phyloP scores from a whole-genome alignment of 2,888 invertebrate species.

The Mythimna pallens region DNA sequence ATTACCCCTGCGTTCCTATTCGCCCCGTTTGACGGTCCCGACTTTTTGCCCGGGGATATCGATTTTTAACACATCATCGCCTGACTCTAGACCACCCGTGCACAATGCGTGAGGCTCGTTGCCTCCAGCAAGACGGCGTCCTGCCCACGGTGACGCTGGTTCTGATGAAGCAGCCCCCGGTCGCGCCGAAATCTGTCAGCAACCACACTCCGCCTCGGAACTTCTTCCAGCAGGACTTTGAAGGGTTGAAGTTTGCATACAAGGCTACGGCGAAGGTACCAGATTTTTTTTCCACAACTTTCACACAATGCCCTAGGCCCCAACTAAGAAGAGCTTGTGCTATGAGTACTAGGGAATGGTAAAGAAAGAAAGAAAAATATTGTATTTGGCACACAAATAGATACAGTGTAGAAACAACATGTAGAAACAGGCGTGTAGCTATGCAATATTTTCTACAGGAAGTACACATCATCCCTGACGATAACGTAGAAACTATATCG shows the following conservation, averaged over 20 bases:
- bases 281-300: no score
- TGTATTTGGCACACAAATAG: no score
- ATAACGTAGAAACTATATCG: constrained; percentile 70
- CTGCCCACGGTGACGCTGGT: constrained; percentile 82
- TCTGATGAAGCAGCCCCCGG: constrained; percentile 74
- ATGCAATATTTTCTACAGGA: constrained; percentile 68
- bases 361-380: no score
- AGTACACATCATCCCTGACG: constrained; percentile 74
- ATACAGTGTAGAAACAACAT: no score
- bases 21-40: no score
- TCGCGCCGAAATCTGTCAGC: constrained; percentile 69
- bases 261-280: constrained; percentile 82
- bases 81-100: constrained; percentile 82
- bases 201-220: constrained; percentile 73
- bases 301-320: no score
- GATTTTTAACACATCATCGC: background rate
- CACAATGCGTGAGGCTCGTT: constrained; percentile 84
- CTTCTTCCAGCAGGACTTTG: constrained; percentile 85
- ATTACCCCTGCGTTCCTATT: no score
- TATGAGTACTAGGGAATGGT: no score
- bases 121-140: constrained; percentile 84
- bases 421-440: background rate
- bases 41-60: no score
- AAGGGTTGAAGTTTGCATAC: constrained; percentile 82
- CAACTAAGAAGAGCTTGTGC: no score